Evolutionary conservation across 2,888 invertebrate species (phyloP), one percentile per base, ranked within the genome.

Genomic region (Amphimallon solstitiale): DNA sequence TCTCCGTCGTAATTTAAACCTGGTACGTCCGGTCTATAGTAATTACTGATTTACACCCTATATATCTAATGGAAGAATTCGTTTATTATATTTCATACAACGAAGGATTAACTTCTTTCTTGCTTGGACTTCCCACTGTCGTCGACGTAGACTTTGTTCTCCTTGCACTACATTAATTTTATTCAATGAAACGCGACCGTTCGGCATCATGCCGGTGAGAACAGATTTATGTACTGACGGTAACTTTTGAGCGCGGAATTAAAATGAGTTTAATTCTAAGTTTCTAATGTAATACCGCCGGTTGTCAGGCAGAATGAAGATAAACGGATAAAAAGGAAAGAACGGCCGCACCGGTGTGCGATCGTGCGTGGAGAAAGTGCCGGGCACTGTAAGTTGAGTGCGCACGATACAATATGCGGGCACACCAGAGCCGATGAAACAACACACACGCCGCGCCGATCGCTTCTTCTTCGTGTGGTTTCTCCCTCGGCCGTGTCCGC

Each of bases 191-290:
- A 62, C 62, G 38, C 46, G 46, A 35, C 54, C 21, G 35, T 14
- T 21, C 23, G 48, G 23, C 9, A 15, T 15, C 51, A n/a, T n/a
- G 37, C 15, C 40, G 14, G 56, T 23, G 56, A 43, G 56, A 54
- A 34, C 54, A 52, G 63, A 63, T 63, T 63, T 63, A 63, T 49
- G 62, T 37, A 49, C 49, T 62, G 62, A 49, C 56, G 56, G 56
- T 56, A 40, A 56, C 48, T 62, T 49, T 49, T 40, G 63, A 51
- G 19, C 52, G 19, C 52, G 29, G 49, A 54, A 63, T 69, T 63
- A 67, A 71, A 70, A 68, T 70, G 68, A 70, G 71, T 71, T 70
- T 70, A 71, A 71, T 71, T 71, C 68, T 70, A 71, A 67, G 29
- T 29, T 70, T 70, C 70, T 71, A 71, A 69, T 69, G 68, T 68